Evolutionary conservation across 2,888 invertebrate genomes (phyloP).

Genomic region (Protophormia terraenovae): DNA sequence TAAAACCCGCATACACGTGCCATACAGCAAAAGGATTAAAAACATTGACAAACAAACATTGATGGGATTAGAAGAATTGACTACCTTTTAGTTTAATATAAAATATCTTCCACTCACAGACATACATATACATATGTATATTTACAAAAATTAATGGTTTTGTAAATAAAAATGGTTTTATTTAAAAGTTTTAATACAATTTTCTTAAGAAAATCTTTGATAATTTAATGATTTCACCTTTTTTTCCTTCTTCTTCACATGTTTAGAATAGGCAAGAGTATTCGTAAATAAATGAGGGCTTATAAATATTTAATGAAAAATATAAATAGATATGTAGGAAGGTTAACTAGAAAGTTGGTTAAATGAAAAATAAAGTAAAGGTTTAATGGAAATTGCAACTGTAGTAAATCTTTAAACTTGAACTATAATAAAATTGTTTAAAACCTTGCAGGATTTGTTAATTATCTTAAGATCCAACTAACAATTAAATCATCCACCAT

Average conservation of each 20-base stretch:
- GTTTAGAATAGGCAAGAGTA: no score
- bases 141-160: constrained; percentile 23
- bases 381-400: no score
- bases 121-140: background rate
- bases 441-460: no score
- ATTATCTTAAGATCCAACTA: no score
- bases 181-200: constrained; percentile 35
- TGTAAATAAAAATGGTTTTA: constrained; percentile 30
- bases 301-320: background rate
- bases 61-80: background rate
- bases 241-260: background rate
- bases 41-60: background rate
- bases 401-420: no score
- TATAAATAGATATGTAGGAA: background rate
- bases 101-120: background rate
- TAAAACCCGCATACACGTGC: constrained; percentile 33
- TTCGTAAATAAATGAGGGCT: background rate
- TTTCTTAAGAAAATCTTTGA: background rate
- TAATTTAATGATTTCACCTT: background rate
- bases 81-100: background rate
- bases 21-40: background rate
- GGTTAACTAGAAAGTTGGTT: no score
- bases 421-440: no score
- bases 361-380: no score
- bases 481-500: no score